A percentile compares a stretch with the other conserved stretches of the same genome.
Conservation (phyloP, 2,888 invertebrate genomes). For the Oligia fasciuncula region DNA sequence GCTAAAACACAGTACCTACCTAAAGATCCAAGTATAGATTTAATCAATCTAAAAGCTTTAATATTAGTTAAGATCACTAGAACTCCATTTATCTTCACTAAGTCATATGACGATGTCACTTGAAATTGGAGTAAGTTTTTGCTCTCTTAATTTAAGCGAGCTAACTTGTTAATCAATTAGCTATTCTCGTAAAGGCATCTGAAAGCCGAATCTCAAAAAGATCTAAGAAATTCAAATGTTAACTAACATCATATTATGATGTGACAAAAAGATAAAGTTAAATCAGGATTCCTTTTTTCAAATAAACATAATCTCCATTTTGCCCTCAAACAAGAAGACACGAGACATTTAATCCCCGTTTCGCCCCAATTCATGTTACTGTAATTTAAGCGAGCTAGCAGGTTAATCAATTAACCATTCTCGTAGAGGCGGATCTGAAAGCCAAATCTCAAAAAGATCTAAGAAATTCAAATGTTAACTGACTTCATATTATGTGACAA, state of each 20-base stretch:
- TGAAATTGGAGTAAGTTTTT: neutral
- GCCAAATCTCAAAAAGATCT: too few species aligned
- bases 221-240: neutral
- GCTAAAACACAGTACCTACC: neutral
- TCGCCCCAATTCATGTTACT: slow-evolving; percentile 22
- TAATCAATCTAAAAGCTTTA: neutral
- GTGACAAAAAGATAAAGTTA: neutral
- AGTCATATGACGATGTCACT: neutral
- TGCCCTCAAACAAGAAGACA: slow-evolving; percentile 16
- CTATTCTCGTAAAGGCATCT: neutral
- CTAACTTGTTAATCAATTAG: neutral
- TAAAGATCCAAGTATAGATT: neutral
- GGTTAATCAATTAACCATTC: too few species aligned
- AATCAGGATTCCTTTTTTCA: neutral
- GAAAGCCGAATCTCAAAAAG: neutral
- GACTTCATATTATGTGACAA: too few species aligned
- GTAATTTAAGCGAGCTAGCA: slow-evolving; percentile 19
- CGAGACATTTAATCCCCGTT: slow-evolving; percentile 17
- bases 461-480: too few species aligned
- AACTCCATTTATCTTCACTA: slow-evolving; percentile 4
- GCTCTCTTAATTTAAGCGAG: neutral
- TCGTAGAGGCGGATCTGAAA: too few species aligned
- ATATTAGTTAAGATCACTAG: slow-evolving; percentile 1
- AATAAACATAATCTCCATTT: neutral
- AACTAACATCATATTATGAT: neutral